Evolutionary conservation across 2,113 vertebrate genomes (phyloP).

Genomic region (Myotis davidii): DNA sequence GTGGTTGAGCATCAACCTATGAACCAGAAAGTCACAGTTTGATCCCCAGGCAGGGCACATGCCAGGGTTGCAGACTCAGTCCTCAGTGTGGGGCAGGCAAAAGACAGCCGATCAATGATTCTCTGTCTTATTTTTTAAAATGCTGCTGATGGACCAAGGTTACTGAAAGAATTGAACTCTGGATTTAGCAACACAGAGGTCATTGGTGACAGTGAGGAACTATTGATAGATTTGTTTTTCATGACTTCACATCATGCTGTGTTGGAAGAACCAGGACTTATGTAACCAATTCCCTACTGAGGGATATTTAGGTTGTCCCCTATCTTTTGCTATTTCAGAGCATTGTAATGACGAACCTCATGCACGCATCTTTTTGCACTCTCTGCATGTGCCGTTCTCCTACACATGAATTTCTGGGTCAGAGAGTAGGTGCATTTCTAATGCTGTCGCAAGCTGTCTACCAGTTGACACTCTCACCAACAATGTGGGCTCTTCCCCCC

Average conservation of each 20-base stretch:
- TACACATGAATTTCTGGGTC: neutral
- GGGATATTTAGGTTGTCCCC: neutral
- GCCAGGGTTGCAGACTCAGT: too few species aligned
- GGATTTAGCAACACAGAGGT: neutral
- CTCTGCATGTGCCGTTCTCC: neutral
- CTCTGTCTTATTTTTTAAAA: neutral
- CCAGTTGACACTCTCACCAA: too few species aligned
- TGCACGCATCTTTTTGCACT: neutral
- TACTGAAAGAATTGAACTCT: neutral
- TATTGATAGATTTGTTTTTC: neutral
- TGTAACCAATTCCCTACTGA: neutral
- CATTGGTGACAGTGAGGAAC: neutral
- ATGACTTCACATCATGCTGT: neutral
- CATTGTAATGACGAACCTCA: neutral
- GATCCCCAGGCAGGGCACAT: too few species aligned
- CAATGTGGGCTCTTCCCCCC: neutral
- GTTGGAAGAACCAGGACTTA: neutral
- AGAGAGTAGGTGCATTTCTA: neutral
- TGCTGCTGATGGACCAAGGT: neutral
- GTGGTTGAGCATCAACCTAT: too few species aligned
- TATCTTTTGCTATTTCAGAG: neutral
- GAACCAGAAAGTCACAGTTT: too few species aligned
- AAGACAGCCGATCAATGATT: too few species aligned
- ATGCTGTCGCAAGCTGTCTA: neutral
- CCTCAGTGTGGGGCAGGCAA: too few species aligned